Evolutionary conservation across 2,888 invertebrate genomes (phyloP).

Genomic region (Lithophane ornitopus): DNA sequence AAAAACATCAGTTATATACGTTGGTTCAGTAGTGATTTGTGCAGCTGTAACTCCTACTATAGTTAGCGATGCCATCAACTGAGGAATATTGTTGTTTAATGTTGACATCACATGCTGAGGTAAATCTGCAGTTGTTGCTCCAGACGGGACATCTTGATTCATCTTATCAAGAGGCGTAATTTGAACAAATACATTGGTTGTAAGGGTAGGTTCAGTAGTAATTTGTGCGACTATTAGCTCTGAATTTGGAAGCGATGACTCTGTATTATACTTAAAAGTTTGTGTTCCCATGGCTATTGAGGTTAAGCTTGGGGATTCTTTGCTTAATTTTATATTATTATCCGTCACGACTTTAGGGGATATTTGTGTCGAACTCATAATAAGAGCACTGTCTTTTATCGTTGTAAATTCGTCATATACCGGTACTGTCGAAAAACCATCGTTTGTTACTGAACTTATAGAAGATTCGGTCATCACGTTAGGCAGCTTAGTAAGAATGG

Average conservation of each 20-base stretch:
- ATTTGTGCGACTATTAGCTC: neutral
- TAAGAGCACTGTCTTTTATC: constrained; percentile 6
- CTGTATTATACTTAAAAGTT: neutral
- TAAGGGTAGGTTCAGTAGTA: neutral
- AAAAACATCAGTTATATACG: neutral
- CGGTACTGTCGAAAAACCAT: neutral
- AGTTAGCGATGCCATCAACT: neutral
- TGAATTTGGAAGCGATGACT: neutral
- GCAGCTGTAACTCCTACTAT: neutral
- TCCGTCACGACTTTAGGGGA: neutral
- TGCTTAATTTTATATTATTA: neutral
- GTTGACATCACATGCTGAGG: neutral
- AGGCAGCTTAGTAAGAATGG: neutral
- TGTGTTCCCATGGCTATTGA: neutral
- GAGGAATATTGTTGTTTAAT: neutral
- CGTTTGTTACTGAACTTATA: neutral
- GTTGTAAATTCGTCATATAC: neutral
- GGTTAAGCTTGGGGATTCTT: neutral
- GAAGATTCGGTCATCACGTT: neutral
- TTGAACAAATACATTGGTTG: neutral
- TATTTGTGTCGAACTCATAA: constrained; percentile 6
- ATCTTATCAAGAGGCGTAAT: neutral
- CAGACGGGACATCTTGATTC: neutral
- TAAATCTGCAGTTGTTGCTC: constrained; percentile 2
- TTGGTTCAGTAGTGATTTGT: neutral